These are phyloP conservation scores for Papilio glaucus DNA, from an alignment of 1,140 invertebrate species.

Conservation along the genomic window DNA sequence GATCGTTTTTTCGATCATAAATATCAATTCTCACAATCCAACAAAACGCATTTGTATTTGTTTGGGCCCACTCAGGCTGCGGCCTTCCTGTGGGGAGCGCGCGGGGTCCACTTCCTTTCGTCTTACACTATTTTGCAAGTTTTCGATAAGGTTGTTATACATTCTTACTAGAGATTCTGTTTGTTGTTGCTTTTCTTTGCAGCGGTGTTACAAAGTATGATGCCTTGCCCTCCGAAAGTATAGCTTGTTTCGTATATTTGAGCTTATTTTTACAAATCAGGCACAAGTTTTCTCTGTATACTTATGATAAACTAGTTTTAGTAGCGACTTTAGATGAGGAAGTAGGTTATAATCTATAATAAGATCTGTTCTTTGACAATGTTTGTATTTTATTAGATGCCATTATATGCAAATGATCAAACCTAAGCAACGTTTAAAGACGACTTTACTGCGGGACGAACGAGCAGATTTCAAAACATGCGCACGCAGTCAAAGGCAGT, in stretches of 20 bases:
- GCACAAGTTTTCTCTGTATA: too few relatives aligned
- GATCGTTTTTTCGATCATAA: conserved; percentile 72
- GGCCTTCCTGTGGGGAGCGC: conserved; percentile 49
- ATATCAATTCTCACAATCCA: conserved; percentile 75
- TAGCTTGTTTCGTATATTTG: too few relatives aligned
- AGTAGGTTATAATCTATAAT: conserved; percentile 28
- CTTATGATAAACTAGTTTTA: too few relatives aligned
- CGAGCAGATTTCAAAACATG: conserved; percentile 41
- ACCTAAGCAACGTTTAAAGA: not conserved
- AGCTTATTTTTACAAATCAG: too few relatives aligned
- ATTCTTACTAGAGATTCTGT: too few relatives aligned
- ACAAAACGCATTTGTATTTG: conserved; percentile 76
- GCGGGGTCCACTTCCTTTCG: conserved; percentile 47
- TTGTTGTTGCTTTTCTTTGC: too few relatives aligned
- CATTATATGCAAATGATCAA: conserved; percentile 39
- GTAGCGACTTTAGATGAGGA: too few relatives aligned
- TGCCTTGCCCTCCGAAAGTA: too few relatives aligned
- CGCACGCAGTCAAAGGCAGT: conserved; percentile 47
- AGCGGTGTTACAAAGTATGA: too few relatives aligned
- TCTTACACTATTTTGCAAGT: not conserved
- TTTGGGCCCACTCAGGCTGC: conserved; percentile 61
- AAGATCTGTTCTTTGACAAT: conserved; percentile 35
- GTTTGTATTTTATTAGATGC: conserved; percentile 32
- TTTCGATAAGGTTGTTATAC: not conserved
- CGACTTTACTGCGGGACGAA: conserved; percentile 17